Conservation (phyloP, 2,113 vertebrate species). For the Oreochromis spilurus region DNA sequence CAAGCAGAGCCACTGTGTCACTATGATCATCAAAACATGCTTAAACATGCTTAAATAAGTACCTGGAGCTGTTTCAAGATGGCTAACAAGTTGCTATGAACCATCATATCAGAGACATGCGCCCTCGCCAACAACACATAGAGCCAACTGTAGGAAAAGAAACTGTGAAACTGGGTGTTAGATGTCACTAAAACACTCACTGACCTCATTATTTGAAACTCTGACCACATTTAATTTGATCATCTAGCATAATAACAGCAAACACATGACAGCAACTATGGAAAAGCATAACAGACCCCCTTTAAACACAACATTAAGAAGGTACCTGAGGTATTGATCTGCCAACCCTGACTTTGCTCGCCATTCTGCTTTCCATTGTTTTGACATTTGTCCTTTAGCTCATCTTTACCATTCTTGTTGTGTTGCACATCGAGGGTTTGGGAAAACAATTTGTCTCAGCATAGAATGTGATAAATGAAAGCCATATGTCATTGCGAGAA, state of each 20-base stretch:
- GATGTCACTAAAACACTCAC: background rate
- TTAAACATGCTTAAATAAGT: background rate
- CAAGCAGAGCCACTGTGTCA: background rate
- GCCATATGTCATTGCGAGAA: constrained; percentile 56
- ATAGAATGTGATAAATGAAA: constrained; percentile 64
- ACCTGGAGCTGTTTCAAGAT: background rate
- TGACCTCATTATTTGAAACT: background rate
- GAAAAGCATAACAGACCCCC: background rate
- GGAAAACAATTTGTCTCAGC: constrained; percentile 54
- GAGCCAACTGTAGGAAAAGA: background rate
- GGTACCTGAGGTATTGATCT: background rate
- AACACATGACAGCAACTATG: background rate
- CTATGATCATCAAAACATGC: background rate
- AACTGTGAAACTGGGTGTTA: background rate
- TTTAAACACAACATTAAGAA: background rate
- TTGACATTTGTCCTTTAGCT: constrained; percentile 21
- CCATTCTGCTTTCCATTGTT: background rate
- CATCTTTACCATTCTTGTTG: constrained; percentile 24
- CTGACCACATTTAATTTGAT: background rate
- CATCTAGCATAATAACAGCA: background rate
- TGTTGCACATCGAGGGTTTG: constrained; percentile 22
- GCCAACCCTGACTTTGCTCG: background rate
- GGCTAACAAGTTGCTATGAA: background rate
- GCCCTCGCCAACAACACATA: background rate
- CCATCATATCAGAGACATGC: background rate